These are phyloP conservation scores for Euwallacea similis DNA, from an alignment of 1,140 invertebrate species.

Conservation along the genomic window DNA sequence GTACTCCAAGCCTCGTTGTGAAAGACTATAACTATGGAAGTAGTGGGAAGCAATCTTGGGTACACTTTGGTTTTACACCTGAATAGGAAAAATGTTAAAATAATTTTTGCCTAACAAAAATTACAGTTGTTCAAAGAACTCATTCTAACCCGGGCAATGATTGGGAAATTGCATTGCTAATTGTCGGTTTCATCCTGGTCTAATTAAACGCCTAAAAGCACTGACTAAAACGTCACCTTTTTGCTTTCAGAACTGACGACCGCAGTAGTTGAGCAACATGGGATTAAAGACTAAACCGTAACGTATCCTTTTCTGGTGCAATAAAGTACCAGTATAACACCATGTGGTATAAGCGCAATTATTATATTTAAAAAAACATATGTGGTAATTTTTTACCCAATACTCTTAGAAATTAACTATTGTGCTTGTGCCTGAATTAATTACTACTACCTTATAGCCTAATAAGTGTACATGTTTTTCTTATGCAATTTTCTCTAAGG, in stretches of 20 bases:
- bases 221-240: background rate
- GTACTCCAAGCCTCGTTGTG: conserved; percentile 99
- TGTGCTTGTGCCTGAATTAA: background rate
- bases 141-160: background rate
- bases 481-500: background rate
- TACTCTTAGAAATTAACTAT: too few species aligned
- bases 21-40: conserved; percentile 95
- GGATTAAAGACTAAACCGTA: too few species aligned
- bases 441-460: background rate
- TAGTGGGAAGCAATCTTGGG: conserved; percentile 77
- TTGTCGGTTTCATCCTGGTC: background rate
- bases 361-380: too few species aligned
- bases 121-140: background rate
- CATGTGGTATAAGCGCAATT: too few species aligned
- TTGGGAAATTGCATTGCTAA: background rate
- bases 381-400: too few species aligned
- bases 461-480: too few species aligned
- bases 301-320: too few species aligned
- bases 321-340: too few species aligned
- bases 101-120: conserved; percentile 7
- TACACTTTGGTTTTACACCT: conserved; percentile 81
- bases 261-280: background rate
- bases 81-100: conserved; percentile 43
- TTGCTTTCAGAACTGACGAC: conserved; percentile 1
- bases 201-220: conserved; percentile 5